Conservation (phyloP, 1,140 invertebrate species). For the Harlomillsia oculata region DNA sequence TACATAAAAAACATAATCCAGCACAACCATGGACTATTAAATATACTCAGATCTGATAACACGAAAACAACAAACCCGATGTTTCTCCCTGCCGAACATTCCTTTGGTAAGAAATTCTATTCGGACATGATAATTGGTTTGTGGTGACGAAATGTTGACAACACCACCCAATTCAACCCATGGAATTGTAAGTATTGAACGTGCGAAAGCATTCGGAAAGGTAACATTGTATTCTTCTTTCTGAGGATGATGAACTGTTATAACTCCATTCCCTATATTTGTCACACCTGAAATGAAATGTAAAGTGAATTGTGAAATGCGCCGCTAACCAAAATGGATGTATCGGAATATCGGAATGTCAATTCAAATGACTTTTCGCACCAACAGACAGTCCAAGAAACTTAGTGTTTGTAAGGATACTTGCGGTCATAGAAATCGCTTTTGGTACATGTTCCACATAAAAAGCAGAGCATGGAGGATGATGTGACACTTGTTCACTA, state of each 20-base stretch:
- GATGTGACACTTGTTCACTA: constrained; percentile 98
- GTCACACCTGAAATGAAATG: constrained; percentile 51
- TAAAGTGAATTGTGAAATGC: constrained; percentile 7
- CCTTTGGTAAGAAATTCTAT: constrained; percentile 94
- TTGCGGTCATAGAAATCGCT: constrained; percentile 80
- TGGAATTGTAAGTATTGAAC: constrained; percentile 87
- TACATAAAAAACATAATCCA: neutral
- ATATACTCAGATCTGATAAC: neutral
- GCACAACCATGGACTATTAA: neutral
- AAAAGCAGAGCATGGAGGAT: constrained; percentile 92
- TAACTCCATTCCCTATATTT: constrained; percentile 61
- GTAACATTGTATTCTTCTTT: constrained; percentile 38
- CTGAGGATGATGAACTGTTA: constrained; percentile 24
- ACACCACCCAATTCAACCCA: constrained; percentile 94
- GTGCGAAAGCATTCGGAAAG: constrained; percentile 90
- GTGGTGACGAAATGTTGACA: constrained; percentile 73
- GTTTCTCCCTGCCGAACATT: constrained; percentile 91
- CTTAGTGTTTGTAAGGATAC: constrained; percentile 96
- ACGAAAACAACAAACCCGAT: constrained; percentile 42
- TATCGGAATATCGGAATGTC: no score
- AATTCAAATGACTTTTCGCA: constrained; percentile 27
- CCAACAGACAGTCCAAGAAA: constrained; percentile 90
- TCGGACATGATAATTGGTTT: constrained; percentile 78
- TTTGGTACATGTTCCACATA: constrained; percentile 90
- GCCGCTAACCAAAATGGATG: neutral